Percentiles rank a stretch among this genome's conserved stretches.
Evolutionary conservation across 2,888 invertebrate genomes (phyloP).

Genomic region (Andricus quercusramuli): DNA sequence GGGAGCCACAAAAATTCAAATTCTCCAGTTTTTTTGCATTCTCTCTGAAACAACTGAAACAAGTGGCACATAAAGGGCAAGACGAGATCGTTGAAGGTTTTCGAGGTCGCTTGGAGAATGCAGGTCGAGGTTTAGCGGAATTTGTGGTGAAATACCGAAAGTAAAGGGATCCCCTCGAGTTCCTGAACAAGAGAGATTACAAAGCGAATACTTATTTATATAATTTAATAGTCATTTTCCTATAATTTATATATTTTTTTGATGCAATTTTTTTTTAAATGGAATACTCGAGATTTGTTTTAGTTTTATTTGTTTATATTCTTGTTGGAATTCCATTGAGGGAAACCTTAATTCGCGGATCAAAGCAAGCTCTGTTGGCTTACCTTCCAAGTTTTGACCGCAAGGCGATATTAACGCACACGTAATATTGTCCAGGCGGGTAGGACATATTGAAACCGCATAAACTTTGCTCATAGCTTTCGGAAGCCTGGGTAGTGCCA

Average conservation of each 20-base stretch:
- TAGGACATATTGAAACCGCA: constrained; percentile 77
- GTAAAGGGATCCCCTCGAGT: background rate
- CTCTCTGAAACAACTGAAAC: background rate
- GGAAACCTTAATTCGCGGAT: constrained; percentile 62
- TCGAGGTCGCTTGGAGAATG: constrained; percentile 67
- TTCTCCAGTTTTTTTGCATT: background rate
- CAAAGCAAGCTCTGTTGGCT: constrained; percentile 66
- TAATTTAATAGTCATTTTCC: background rate
- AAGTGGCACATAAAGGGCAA: constrained; percentile 49
- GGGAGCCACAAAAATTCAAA: background rate
- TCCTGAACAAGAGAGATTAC: background rate
- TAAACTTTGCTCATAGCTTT: constrained; percentile 75
- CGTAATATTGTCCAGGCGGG: constrained; percentile 75
- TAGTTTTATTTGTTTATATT: background rate
- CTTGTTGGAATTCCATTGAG: constrained; percentile 17
- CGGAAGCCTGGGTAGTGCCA: constrained; percentile 24
- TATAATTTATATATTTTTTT: too few relatives aligned
- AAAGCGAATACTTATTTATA: background rate
- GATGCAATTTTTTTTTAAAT: too few relatives aligned
- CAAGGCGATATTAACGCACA: constrained; percentile 76
- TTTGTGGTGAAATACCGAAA: constrained; percentile 50
- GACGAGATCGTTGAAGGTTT: constrained; percentile 62
- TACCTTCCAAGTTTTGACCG: constrained; percentile 68
- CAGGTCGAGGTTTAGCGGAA: constrained; percentile 65
- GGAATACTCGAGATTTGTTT: background rate